These are phyloP conservation scores for Melikaiella ostensackeni DNA, from an alignment of 2,888 invertebrate species.

Conservation along the genomic window DNA sequence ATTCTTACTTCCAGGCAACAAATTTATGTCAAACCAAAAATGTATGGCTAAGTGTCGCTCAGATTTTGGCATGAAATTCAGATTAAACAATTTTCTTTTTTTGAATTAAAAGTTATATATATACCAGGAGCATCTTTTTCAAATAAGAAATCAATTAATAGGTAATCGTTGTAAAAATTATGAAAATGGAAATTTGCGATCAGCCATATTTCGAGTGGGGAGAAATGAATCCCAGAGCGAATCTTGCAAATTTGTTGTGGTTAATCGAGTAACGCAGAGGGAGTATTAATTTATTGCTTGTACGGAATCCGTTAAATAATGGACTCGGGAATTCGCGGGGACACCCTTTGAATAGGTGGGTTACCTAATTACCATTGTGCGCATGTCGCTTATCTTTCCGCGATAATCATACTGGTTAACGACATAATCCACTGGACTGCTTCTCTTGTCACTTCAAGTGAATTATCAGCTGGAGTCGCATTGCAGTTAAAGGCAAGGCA, in stretches of 20 bases:
- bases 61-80: no score
- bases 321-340: conserved; percentile 31
- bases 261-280: conserved; percentile 35
- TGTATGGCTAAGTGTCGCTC: no score
- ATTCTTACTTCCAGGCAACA: no score
- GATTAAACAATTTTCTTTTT: no score
- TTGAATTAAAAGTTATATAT: no score
- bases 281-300: conserved; percentile 39
- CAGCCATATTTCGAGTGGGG: neutral
- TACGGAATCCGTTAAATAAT: conserved; percentile 38
- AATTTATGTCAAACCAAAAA: no score
- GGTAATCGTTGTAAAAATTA: neutral
- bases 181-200: neutral
- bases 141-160: neutral
- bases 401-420: conserved; percentile 39
- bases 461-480: conserved; percentile 41
- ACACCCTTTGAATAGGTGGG: conserved; percentile 38
- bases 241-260: conserved; percentile 36
- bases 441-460: conserved; percentile 36
- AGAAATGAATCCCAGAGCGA: conserved; percentile 34
- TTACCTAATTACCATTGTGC: conserved; percentile 37
- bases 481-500: conserved; percentile 53
- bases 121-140: neutral
- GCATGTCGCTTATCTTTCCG: conserved; percentile 40
- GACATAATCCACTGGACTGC: conserved; percentile 36